Evolutionary conservation across 2,797 vertebrate genomes (phyloP).

Genomic region (Chaenodraco wilsoni): DNA sequence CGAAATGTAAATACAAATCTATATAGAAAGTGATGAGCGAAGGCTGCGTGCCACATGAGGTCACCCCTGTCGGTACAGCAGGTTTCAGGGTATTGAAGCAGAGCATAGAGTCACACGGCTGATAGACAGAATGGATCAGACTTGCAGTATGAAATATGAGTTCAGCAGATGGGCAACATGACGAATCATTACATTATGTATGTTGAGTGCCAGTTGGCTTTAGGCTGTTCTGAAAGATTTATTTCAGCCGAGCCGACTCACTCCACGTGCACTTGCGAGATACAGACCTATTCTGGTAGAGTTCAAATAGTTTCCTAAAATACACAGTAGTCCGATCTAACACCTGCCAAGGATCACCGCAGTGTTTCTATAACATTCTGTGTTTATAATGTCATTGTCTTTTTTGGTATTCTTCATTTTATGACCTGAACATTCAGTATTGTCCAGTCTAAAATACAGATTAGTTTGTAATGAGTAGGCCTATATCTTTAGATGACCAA

Average conservation of each 20-base stretch:
- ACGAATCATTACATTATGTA: conserved; percentile 77
- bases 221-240: conserved; percentile 77
- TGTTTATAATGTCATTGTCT: neutral
- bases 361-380: neutral
- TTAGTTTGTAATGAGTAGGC: neutral
- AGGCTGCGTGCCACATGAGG: conserved; percentile 28
- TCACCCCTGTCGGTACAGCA: neutral
- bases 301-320: conserved; percentile 51
- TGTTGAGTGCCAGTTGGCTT: conserved; percentile 75
- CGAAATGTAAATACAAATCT: conserved; percentile 8
- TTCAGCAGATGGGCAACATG: conserved; percentile 68
- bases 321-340: conserved; percentile 37
- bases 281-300: conserved; percentile 47
- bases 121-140: conserved; percentile 50
- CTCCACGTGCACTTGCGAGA: conserved; percentile 61
- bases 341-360: conserved; percentile 9
- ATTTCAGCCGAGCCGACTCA: conserved; percentile 74
- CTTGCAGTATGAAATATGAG: conserved; percentile 46
- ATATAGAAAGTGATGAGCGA: neutral
- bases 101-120: conserved; percentile 40
- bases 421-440: neutral
- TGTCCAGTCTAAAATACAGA: no score
- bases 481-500: neutral
- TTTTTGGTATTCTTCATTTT: neutral
- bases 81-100: conserved; percentile 37